A percentile compares a stretch with the other conserved stretches of the same genome.
These are phyloP conservation scores for Rattus rattus DNA, from an alignment of 2,113 vertebrate species.

Conservation along the genomic window DNA sequence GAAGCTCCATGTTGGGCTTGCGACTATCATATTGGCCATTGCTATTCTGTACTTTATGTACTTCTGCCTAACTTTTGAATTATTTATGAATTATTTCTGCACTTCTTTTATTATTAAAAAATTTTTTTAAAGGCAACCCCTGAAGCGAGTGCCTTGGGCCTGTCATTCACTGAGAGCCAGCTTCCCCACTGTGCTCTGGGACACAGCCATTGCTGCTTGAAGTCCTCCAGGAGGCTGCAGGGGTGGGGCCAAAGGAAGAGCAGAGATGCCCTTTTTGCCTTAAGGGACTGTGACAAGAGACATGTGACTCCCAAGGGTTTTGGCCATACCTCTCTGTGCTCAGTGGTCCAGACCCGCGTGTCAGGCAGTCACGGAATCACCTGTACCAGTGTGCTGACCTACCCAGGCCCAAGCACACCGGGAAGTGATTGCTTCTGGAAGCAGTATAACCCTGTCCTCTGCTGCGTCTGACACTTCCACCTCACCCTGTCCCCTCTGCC, in stretches of 20 bases:
- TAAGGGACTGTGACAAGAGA: neutral
- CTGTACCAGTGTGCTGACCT: neutral
- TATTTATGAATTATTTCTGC: conserved; percentile 7
- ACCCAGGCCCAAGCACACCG: neutral
- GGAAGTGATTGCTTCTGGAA: neutral
- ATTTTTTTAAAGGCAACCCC: neutral
- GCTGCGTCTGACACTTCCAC: neutral
- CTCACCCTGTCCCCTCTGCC: neutral
- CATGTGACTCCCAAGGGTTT: neutral
- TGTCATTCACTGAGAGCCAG: rapidly evolving
- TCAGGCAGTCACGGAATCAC: neutral
- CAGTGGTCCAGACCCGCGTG: neutral
- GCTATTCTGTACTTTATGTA: neutral
- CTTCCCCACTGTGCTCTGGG: neutral
- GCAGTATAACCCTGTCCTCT: neutral
- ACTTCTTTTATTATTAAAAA: neutral
- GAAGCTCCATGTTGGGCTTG: neutral
- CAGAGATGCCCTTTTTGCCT: neutral
- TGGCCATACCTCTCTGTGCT: neutral
- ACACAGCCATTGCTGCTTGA: neutral
- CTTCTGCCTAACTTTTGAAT: conserved; percentile 23
- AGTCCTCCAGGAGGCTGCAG: neutral
- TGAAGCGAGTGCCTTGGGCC: neutral
- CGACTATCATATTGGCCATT: neutral
- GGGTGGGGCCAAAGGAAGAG: rapidly evolving